Base-by-base conservation (phyloP, 2,797 vertebrate genomes). In the Strix occidentalis region DNA sequence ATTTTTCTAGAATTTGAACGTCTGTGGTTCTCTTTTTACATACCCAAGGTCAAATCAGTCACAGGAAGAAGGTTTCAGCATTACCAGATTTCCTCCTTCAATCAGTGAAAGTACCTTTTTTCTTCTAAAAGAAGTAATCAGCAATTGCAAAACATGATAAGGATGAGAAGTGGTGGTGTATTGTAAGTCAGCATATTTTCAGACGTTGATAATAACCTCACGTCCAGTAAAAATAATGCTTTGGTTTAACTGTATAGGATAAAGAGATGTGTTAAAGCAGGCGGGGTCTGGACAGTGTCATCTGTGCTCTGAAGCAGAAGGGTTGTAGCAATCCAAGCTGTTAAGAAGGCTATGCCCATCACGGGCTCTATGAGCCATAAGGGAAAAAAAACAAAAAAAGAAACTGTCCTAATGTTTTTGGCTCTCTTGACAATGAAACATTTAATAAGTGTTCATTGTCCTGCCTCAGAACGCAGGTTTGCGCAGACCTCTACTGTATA, bases 401-500 rank as follows among this genome's bases (percentile, higher is more conserved):
- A 14, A 29, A 48, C 21, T 26, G 9, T 64, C 35, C 57, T 86
- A 6, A 53, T 43, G 37, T 16, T 65, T 85, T 63, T 24, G 46
- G 16, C 29, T 78, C 16, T 66, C 23, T 71, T 50, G 57, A 21
- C 43, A 63, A 17, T 48, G 26, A 51, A 50, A 13, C 37, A 26
- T 72, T 48, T 43, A 41, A 41, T 41, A 41, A 41, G 13, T 41
- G 39, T 41, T 41, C 39, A 7, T 70, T 50, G 39, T 23, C 6
- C 15, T 71, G 0, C 43, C 70, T 74, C 26, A n/a, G 33, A 29
- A 64, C 4, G 13, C 13, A 51, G 1, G 1, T 64, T 76, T 82
- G 18, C 41, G n/a, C 61, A n/a, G 33, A 5, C 35, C 41, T 65
- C 31, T 75, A 8, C 51, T 48, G 43, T 0, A 0, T 35, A 5